Base-by-base conservation (phyloP, 2,113 vertebrate species). In the Onychorhynchus coronatus region DNA sequence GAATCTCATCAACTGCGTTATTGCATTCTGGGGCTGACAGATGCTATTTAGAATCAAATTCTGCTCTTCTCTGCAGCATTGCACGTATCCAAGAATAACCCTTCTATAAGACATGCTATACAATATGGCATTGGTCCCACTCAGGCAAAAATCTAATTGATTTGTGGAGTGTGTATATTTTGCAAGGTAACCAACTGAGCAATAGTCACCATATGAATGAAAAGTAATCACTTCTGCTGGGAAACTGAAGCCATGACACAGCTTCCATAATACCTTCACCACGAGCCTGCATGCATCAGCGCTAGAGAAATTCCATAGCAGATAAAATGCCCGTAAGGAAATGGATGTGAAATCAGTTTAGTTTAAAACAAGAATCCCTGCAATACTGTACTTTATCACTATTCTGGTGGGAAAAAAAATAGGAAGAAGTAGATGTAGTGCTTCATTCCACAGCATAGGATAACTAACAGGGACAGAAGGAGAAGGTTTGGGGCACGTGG, bases 161-260 rank as follows among this genome's bases (percentile, higher is more conserved):
- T 84, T 93, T 94, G 33, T 65, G 41, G 31, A 74, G 52, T 9
- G 33, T 1, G 0, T 91, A 8, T 66, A 58, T 88, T 92, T 94
- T 91, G 66, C 83, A 81, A 85, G 75, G 80, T 97, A 96, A 93
- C 88, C 74, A 82, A 68, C 93, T 90, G 94, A 95, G 93, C 79
- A 96, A 53, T 78, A 95, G 84, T 96, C 91, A 96, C 86, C 88
- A 91, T 85, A 70, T 94, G 95, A 94, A 91, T 80, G 94, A 97
- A 97, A 88, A 94, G 77, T 88, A 95, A 72, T 95, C 85, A 90
- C 86, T 83, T 88, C 75, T 49, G 88, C 95, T 93, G 93, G 62
- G 68, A 85, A 92, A 89, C 79, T 80, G 65, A 49, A 74, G 87
- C 55, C 80, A 42, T 62, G 56, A 86, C 78, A 95, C 89, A 93